Evolutionary conservation across 2,888 invertebrate genomes (phyloP).

Genomic region (Boloria selene): DNA sequence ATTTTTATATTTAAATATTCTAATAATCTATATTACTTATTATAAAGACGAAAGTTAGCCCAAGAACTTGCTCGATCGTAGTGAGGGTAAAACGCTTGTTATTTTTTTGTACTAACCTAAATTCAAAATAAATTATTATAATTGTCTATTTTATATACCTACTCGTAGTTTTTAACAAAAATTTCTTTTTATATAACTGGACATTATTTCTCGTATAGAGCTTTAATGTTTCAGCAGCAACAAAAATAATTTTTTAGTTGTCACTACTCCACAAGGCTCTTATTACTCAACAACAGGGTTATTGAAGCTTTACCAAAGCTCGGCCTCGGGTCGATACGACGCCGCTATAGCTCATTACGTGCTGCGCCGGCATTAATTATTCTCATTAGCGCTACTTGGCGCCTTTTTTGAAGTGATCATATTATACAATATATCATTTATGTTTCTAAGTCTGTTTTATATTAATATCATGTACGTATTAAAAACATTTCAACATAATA

Average conservation of each 20-base stretch:
- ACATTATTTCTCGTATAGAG: too few relatives aligned
- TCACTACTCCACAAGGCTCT: slow-evolving; percentile 12
- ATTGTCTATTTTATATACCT: not conserved
- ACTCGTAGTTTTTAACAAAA: slow-evolving; percentile 3
- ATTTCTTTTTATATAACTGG: not conserved
- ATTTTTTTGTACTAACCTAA: too few relatives aligned
- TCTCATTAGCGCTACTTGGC: slow-evolving; percentile 44
- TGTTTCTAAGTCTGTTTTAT: not conserved
- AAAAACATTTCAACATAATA: too few relatives aligned
- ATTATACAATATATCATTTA: slow-evolving; percentile 23
- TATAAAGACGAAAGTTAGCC: too few relatives aligned
- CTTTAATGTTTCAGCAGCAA: slow-evolving; percentile 14
- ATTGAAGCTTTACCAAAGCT: slow-evolving; percentile 23
- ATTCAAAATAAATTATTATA: too few relatives aligned
- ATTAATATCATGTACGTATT: not conserved
- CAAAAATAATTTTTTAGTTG: slow-evolving; percentile 13
- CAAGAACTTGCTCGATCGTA: too few relatives aligned
- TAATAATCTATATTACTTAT: too few relatives aligned
- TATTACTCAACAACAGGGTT: slow-evolving; percentile 16
- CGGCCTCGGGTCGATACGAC: slow-evolving; percentile 43
- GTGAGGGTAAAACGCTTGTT: too few relatives aligned
- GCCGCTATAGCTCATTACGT: slow-evolving; percentile 49
- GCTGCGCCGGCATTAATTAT: slow-evolving; percentile 48
- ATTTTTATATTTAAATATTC: too few relatives aligned
- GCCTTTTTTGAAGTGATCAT: slow-evolving; percentile 31